Evolutionary conservation across 2,113 vertebrate genomes (phyloP).

Genomic region (Saimiri boliviensis): DNA sequence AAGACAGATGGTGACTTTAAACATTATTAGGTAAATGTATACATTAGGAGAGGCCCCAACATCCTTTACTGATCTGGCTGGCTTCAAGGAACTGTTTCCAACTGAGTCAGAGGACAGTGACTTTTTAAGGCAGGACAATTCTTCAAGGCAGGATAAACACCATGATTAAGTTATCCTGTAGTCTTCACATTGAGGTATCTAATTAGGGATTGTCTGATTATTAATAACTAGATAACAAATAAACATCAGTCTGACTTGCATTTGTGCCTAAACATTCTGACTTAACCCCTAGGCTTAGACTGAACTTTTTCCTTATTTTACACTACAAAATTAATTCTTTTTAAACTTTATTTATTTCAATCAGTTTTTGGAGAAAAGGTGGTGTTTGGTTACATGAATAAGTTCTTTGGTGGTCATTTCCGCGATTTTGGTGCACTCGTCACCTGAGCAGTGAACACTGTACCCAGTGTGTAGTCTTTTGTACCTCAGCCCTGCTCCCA

Average conservation of each 20-base stretch:
- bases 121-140: neutral
- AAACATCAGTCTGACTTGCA: neutral
- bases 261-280: neutral
- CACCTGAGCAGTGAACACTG: no score
- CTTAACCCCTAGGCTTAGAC: neutral
- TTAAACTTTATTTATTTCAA: no score
- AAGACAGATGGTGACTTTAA: neutral
- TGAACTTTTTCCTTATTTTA: neutral
- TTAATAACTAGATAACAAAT: neutral
- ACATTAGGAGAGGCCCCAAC: neutral
- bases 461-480: no score
- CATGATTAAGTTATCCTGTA: neutral
- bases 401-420: no score
- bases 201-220: neutral
- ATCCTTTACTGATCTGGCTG: neutral
- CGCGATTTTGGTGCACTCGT: no score
- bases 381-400: no score
- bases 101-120: neutral
- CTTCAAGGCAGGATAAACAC: neutral
- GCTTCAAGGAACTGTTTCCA: neutral
- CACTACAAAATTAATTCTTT: neutral
- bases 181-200: neutral
- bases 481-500: no score
- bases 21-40: neutral
- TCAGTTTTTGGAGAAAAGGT: no score